Evolutionary conservation across 2,888 invertebrate species (phyloP), one percentile per base, ranked within the genome.

Genomic region (Itoplectis maculator): DNA sequence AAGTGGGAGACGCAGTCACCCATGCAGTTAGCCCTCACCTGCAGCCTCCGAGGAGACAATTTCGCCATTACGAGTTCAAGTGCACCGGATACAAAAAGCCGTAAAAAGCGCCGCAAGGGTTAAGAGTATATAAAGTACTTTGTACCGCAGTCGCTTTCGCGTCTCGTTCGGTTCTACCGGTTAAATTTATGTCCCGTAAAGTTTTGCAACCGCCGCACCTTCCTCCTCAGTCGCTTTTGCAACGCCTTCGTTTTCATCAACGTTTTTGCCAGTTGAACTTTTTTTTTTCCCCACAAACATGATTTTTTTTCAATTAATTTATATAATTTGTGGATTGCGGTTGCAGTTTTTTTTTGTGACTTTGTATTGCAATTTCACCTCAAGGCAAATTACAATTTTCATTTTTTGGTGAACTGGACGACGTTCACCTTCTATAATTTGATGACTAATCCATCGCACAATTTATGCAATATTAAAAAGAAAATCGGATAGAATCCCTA

Each of bases 161-260:
- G 37, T 79, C 49, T 79, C 42, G 63, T 61, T 75, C 77, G 63
- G 66, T 84, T 85, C 84, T 75, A 80, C 85, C 84, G 84, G 78
- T 61, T 65, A 85, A 88, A 83, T 89, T 89, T 87, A 88, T 87
- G 88, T 85, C 84, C 84, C 89, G 87, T 88, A 87, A 88, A 87
- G 74, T 68, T 29, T 29, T 42, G 20, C 35, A 65, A 69, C 45
- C 49, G 37, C 47, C 69, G 23, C 63, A 29, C 54, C 11, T 54
- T 54, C 20, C 54, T 54, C 54, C 18, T 54, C 23, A 5, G 6
- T 1, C 47, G 6, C 47, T 47, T 15, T 15, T n/a, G 5, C 47
- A 47, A 15, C 29, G 6, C 15, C 15, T 15, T 47, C 18, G 3
- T 9, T 54, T 54, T 54, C 11, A 2, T 54, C 23, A 54, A 54